Evolutionary conservation across 2,797 vertebrate genomes (phyloP).

Genomic region (Florisuga fusca): DNA sequence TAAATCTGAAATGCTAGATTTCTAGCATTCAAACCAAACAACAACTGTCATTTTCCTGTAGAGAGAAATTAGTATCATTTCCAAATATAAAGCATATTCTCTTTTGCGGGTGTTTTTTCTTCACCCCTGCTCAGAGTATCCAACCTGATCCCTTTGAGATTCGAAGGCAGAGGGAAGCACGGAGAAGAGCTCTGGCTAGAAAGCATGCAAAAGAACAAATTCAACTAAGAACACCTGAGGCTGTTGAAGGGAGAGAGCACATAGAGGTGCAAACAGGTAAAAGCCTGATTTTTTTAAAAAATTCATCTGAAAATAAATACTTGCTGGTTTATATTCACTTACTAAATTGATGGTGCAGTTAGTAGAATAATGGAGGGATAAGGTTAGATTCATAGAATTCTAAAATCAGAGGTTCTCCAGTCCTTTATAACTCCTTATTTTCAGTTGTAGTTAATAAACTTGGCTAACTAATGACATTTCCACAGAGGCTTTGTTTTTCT

Average conservation of each 20-base stretch:
- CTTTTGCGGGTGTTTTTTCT: not conserved
- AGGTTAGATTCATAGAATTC: not conserved
- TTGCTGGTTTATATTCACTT: not conserved
- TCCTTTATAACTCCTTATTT: not conserved
- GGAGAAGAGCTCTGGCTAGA: conserved; percentile 75
- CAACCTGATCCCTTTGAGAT: conserved; percentile 75
- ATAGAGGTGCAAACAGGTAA: conserved; percentile 91
- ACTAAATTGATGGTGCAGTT: not conserved
- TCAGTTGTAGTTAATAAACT: not conserved
- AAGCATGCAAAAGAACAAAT: conserved; percentile 76
- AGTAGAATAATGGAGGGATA: not conserved
- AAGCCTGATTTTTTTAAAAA: not conserved
- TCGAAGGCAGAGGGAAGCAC: conserved; percentile 78
- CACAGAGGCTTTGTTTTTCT: not conserved
- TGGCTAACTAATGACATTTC: not conserved
- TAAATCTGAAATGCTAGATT: not conserved
- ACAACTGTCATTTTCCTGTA: not conserved
- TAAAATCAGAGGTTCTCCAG: not conserved
- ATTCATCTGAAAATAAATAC: not conserved
- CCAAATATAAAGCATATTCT: not conserved
- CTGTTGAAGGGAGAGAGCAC: conserved; percentile 85
- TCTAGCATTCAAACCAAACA: not conserved
- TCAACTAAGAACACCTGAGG: conserved; percentile 77
- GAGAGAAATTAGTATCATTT: not conserved
- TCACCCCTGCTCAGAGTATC: conserved; percentile 40